Base-by-base conservation (phyloP, 2,113 vertebrate species). In the Polyodon spathula region DNA sequence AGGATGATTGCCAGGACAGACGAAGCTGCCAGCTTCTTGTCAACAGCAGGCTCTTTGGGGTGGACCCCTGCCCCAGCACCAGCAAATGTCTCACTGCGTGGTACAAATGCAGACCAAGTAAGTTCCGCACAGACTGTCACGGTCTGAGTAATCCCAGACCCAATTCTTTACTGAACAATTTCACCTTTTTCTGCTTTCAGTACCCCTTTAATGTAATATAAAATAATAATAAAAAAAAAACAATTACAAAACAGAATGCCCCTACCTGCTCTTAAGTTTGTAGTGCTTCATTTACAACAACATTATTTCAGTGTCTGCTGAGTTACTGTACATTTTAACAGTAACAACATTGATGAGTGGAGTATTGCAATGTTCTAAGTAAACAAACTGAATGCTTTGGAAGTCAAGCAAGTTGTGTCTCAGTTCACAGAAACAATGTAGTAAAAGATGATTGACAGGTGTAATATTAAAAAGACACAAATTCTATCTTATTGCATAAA, bases 21-120 rank as follows among this genome's bases (percentile, higher is more conserved):
- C 79, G 91, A 76, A 93, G 83, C 76, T 94, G 92, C 87, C 88
- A 87, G 72, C 80, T 93, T 58, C 84, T 93, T 27, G 86, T 94
- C 77, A 92, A 88, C 68, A 93, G 89, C 74, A 86, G 90, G 14
- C 81, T 93, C 40, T 94, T 94, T 4, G 92, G 91, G 40, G 68
- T 14, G 0, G 90, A 93, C 67, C 91, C 88, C 4, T 93, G 92
- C 78, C 92, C 91, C 0, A 82, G 81, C 66, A 84, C 86, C 14
- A 73, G 88, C 73, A 94, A 92, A 74, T 89, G 91, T 79, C 89
- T 94, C 78, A 79, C 86, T 14, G 85, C 93, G 58, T 86, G 84
- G 82, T 94, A 93, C 83, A 94, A 93, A 80, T 94, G 92, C 83
- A 82, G 90, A 72, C 92, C 92, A 40, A 92, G 91, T 93, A 80